These are phyloP conservation scores for Sphinx pinastri DNA, from an alignment of 2,888 invertebrate species.

Conservation along the genomic window DNA sequence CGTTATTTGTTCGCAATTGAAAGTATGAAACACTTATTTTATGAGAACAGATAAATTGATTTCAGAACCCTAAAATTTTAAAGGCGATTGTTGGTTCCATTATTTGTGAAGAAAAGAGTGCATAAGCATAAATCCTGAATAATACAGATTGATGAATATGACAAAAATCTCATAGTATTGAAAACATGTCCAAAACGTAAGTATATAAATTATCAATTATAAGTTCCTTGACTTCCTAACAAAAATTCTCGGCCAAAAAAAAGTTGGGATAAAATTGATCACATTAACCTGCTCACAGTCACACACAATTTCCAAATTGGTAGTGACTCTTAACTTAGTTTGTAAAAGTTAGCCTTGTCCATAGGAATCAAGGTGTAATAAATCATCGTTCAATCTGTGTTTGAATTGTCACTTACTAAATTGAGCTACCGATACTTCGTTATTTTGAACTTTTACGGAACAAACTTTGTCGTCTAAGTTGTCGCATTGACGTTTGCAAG, in stretches of 20 bases:
- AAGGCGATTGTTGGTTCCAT: too few species aligned
- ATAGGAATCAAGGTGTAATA: not conserved
- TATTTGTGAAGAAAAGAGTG: too few species aligned
- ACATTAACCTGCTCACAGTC: not conserved
- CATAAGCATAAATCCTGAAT: too few species aligned
- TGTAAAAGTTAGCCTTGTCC: not conserved
- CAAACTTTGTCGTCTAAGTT: not conserved
- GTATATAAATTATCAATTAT: too few species aligned
- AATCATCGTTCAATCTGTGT: not conserved
- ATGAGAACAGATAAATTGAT: not conserved
- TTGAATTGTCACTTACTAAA: not conserved
- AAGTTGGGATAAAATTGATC: too few species aligned
- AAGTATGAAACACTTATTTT: not conserved
- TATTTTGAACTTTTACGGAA: not conserved
- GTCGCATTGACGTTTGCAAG: not conserved
- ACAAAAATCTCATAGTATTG: too few species aligned
- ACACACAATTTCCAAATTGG: too few species aligned
- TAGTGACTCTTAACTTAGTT: not conserved
- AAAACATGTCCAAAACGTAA: too few species aligned
- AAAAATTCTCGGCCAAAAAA: not conserved
- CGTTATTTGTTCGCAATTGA: not conserved
- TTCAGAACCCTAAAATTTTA: not conserved
- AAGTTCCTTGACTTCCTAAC: too few species aligned
- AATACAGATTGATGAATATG: too few species aligned
- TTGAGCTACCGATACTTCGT: not conserved